Base-by-base conservation (phyloP, 2,888 invertebrate species). In the Heliothis peltigera region DNA sequence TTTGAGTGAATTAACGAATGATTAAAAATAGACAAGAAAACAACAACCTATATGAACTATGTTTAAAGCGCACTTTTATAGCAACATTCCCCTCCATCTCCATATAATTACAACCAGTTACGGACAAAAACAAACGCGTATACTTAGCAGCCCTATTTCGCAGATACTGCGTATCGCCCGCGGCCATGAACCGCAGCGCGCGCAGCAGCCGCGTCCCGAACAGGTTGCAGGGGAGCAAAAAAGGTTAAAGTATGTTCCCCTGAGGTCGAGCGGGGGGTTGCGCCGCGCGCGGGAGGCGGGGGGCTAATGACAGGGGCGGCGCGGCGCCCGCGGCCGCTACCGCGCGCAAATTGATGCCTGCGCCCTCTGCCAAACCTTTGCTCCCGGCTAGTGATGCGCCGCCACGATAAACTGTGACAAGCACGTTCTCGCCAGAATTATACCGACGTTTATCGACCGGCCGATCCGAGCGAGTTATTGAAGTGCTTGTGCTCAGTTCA, bases 321-420 rank as follows among this genome's bases (percentile, higher is more conserved):
- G 87, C 90, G 91, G 94, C 92, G 94, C 94, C 94, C 91, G 92
- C 90, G 93, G 94, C 94, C 74, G 94, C 94, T 95, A 94, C 94
- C 85, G 94, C 91, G 89, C 90, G 92, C 92, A 94, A 94, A 94
- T 94, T 94, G 94, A 93, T 94, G 94, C 93, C 89, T 92, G 92
- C 91, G 92, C 93, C 93, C 93, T 90, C 89, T 87, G 85, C 84
- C 86, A 90, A 91, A 94, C 94, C 94, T 93, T 93, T 92, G 92
- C 93, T 93, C 94, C 93, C 92, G 92, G 93, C 92, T 89, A 94
- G 94, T 92, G 94, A 94, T 94, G 94, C 86, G 86, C 88, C 80
- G 75, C 72, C 78, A 89, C 91, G 93, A 93, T 93, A 92, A 92
- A 91, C 87, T 91, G 90, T 88, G 89, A 90, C 90, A 89, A 87